Conservation (phyloP, 2,113 vertebrate species). For the Dendropsophus ebraccatus region DNA sequence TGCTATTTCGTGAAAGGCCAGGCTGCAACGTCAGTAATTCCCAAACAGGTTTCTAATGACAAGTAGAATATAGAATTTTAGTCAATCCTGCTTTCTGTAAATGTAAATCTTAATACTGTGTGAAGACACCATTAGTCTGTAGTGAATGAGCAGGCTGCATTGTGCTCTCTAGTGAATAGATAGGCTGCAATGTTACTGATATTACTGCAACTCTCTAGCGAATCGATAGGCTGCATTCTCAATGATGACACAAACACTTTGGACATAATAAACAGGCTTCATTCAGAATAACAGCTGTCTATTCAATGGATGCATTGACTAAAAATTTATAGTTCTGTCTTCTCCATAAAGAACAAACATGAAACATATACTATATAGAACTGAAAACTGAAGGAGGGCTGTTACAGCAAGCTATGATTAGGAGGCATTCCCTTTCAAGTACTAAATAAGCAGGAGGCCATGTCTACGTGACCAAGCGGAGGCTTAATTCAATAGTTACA, state of each 20-base stretch:
- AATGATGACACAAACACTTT: background rate
- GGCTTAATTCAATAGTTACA: background rate
- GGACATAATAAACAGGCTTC: too few species aligned
- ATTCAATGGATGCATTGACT: background rate
- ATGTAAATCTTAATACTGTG: too few species aligned
- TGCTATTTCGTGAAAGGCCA: too few species aligned
- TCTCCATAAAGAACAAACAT: background rate
- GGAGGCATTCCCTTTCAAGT: background rate
- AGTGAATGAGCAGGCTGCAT: too few species aligned
- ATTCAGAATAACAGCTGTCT: background rate
- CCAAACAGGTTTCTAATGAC: too few species aligned
- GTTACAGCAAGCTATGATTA: background rate
- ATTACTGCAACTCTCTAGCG: background rate
- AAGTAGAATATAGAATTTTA: too few species aligned
- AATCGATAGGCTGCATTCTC: background rate
- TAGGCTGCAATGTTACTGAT: background rate
- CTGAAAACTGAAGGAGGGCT: background rate
- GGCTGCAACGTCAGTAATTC: too few species aligned
- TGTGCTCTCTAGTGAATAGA: background rate
- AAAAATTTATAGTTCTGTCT: background rate
- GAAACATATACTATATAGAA: background rate
- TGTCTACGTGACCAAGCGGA: conserved; percentile 25
- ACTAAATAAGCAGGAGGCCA: background rate
- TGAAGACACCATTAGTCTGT: too few species aligned
- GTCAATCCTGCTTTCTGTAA: too few species aligned